Evolutionary conservation across 1,140 invertebrate species (phyloP).

Genomic region (Listronotus oregonensis): DNA sequence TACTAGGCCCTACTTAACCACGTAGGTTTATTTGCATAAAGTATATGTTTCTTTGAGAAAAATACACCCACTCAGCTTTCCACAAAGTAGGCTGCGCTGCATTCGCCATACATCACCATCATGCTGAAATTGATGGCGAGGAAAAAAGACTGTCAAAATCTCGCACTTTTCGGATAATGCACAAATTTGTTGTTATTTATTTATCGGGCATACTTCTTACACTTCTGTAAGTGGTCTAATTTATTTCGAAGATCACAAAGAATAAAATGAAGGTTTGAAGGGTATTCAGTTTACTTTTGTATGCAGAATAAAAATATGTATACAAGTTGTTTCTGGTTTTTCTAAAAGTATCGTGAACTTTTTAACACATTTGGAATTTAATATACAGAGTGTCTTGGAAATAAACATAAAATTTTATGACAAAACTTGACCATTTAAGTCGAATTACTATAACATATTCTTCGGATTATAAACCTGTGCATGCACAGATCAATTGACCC

Average conservation of each 20-base stretch:
- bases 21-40: slow-evolving; percentile 54
- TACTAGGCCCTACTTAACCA: slow-evolving; percentile 15
- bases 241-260: slow-evolving; percentile 2
- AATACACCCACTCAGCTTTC: slow-evolving; percentile 53
- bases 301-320: too few species aligned
- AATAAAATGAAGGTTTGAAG: too few species aligned
- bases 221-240: slow-evolving; percentile 1
- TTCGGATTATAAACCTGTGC: too few species aligned
- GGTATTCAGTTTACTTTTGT: too few species aligned
- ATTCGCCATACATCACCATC: slow-evolving; percentile 44
- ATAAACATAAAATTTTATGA: too few species aligned
- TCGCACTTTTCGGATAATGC: slow-evolving; percentile 47
- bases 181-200: slow-evolving; percentile 51
- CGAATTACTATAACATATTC: too few species aligned
- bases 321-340: too few species aligned
- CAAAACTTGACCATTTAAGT: too few species aligned
- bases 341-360: too few species aligned
- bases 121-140: slow-evolving; percentile 50
- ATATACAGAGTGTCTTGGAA: too few species aligned
- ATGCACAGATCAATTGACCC: too few species aligned
- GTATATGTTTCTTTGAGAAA: slow-evolving; percentile 51
- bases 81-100: slow-evolving; percentile 40
- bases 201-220: slow-evolving; percentile 21
- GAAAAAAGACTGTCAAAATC: slow-evolving; percentile 52
- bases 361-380: too few species aligned